A percentile compares a stretch with the other conserved stretches of the same genome.
phyloP scores from a whole-genome alignment of 2,888 invertebrate species.

The Spialia ferax region DNA sequence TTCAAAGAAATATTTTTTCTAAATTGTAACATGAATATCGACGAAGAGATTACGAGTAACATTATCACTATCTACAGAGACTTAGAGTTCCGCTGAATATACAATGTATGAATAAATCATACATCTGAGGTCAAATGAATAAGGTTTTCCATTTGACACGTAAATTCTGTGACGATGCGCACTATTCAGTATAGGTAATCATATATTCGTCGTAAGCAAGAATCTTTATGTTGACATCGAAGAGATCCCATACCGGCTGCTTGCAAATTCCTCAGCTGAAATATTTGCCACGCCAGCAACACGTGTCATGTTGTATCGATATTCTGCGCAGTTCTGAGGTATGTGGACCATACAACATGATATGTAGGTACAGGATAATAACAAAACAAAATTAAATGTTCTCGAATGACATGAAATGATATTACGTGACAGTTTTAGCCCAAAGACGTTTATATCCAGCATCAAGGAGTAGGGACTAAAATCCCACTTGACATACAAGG shows the following conservation, averaged over 20 bases:
- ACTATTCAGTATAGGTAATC: neutral
- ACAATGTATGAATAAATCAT: neutral
- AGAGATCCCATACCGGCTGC: too few species aligned
- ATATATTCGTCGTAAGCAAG: neutral
- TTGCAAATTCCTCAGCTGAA: neutral
- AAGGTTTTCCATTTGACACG: neutral
- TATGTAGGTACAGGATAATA: neutral
- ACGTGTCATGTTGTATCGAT: constrained; percentile 16
- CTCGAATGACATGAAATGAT: too few species aligned
- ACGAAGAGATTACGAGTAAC: neutral
- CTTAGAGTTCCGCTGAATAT: too few species aligned
- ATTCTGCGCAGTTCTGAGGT: neutral
- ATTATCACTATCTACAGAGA: too few species aligned
- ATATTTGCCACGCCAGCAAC: neutral
- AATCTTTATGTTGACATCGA: too few species aligned
- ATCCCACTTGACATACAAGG: too few species aligned
- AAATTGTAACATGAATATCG: neutral
- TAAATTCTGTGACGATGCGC: neutral
- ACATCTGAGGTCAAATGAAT: neutral
- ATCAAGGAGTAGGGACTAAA: too few species aligned
- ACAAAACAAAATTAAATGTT: too few species aligned
- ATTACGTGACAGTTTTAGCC: too few species aligned
- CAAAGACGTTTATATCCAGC: too few species aligned
- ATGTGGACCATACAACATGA: neutral
- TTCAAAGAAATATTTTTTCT: neutral